A percentile compares a stretch with the other conserved stretches of the same genome.
phyloP scores from a whole-genome alignment of 2,888 invertebrate genomes.

The Lacanobia oleracea region DNA sequence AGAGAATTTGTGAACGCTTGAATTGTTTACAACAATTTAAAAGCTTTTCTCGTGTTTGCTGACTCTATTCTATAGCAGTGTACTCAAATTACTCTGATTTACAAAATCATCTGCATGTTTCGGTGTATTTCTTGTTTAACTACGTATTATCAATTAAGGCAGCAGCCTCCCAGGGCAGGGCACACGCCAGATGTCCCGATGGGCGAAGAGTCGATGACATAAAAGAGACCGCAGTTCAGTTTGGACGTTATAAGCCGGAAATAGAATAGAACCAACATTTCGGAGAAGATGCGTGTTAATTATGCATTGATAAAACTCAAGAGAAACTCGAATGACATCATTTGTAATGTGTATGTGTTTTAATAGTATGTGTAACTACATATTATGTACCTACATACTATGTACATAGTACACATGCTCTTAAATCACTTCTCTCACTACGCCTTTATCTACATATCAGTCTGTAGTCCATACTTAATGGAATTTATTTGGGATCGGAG shows the following conservation, averaged over 20 bases:
- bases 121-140: not conserved
- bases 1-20: conserved; percentile 35
- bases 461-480: too few species aligned
- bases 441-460: too few species aligned
- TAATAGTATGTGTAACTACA: not conserved
- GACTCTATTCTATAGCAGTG: not conserved
- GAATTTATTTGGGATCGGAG: not conserved
- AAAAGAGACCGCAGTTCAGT: conserved; percentile 20
- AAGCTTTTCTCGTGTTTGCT: conserved; percentile 7
- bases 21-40: conserved; percentile 36
- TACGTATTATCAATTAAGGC: not conserved
- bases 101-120: not conserved
- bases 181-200: conserved; percentile 7
- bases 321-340: conserved; percentile 29
- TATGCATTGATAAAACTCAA: conserved; percentile 24
- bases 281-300: conserved; percentile 10
- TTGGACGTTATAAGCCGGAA: conserved; percentile 33
- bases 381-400: too few species aligned
- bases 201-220: conserved; percentile 5
- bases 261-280: conserved; percentile 24
- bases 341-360: not conserved
- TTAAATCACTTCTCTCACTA: too few species aligned
- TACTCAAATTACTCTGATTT: not conserved
- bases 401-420: too few species aligned
- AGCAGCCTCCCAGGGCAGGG: not conserved